phyloP scores from a whole-genome alignment of 1,140 invertebrate species.

The Leptinotarsa defecta region DNA sequence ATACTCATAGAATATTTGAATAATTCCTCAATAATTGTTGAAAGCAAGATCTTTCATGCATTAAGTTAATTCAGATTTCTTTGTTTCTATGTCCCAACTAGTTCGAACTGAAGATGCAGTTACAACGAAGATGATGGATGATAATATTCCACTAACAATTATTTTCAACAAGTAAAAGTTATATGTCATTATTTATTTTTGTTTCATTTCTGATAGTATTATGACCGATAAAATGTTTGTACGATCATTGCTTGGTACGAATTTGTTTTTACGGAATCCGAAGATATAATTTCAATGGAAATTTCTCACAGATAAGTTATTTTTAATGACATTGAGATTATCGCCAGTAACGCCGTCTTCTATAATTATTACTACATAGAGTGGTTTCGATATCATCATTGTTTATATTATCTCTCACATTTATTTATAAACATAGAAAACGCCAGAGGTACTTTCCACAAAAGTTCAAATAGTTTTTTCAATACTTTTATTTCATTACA shows the following conservation, averaged over 20 bases:
- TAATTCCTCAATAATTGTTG: too few species aligned
- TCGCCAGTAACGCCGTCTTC: slow-evolving; percentile 17
- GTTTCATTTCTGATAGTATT: background rate
- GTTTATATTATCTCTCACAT: background rate
- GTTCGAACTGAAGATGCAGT: too few species aligned
- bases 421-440: background rate
- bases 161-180: too few species aligned
- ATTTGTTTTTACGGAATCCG: slow-evolving; percentile 12
- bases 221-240: background rate
- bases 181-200: background rate
- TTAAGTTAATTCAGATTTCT: too few species aligned
- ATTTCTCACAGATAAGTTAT: slow-evolving; percentile 24
- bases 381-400: background rate
- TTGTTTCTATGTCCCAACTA: too few species aligned
- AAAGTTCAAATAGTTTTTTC: too few species aligned
- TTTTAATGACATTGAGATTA: slow-evolving; percentile 25
- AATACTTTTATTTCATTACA: too few species aligned
- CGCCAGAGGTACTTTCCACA: background rate
- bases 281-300: slow-evolving; percentile 25
- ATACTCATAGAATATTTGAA: background rate
- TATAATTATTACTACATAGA: slow-evolving; percentile 12
- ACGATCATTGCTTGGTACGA: background rate
- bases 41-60: too few species aligned
- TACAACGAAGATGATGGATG: too few species aligned
- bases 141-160: too few species aligned